phyloP scores from a whole-genome alignment of 2,797 vertebrate species.

The Salmo trutta region DNA sequence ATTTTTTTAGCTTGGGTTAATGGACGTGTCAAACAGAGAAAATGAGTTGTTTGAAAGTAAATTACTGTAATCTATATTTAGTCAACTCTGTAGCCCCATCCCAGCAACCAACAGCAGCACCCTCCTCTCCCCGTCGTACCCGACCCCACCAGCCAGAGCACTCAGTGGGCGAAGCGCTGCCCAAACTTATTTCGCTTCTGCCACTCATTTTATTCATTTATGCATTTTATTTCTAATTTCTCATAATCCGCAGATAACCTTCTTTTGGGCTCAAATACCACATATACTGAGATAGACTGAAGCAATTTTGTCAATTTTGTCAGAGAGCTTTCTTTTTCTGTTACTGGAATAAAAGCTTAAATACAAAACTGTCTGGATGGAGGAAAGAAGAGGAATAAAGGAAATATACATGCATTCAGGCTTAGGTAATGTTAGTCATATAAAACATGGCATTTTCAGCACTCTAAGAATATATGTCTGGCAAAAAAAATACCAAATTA shows the following conservation, averaged over 20 bases:
- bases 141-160: slow-evolving; percentile 21
- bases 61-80: slow-evolving; percentile 94
- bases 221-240: slow-evolving; percentile 63
- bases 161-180: slow-evolving; percentile 36
- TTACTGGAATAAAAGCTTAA: slow-evolving; percentile 39
- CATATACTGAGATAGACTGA: slow-evolving; percentile 22
- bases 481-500: no score
- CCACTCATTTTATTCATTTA: slow-evolving; percentile 69
- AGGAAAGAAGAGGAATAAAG: slow-evolving; percentile 28
- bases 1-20: slow-evolving; percentile 92
- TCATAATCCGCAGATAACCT: slow-evolving; percentile 55
- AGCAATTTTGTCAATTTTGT: slow-evolving; percentile 23
- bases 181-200: slow-evolving; percentile 63
- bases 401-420: slow-evolving; percentile 46
- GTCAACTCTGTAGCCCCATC: slow-evolving; percentile 76
- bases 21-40: slow-evolving; percentile 93
- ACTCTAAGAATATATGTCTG: slow-evolving; percentile 21
- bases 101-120: slow-evolving; percentile 59
- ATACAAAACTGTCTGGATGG: slow-evolving; percentile 32
- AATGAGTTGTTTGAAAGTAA: slow-evolving; percentile 96
- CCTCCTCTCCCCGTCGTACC: slow-evolving; percentile 3
- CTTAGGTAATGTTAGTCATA: slow-evolving; percentile 42
- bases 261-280: slow-evolving; percentile 40
- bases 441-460: slow-evolving; percentile 45
- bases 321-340: slow-evolving; percentile 6